Evolutionary conservation across 30 jellyfish, hydroid and myxozoan species (phyloP).

Genomic region (Cassiopea andromeda): DNA sequence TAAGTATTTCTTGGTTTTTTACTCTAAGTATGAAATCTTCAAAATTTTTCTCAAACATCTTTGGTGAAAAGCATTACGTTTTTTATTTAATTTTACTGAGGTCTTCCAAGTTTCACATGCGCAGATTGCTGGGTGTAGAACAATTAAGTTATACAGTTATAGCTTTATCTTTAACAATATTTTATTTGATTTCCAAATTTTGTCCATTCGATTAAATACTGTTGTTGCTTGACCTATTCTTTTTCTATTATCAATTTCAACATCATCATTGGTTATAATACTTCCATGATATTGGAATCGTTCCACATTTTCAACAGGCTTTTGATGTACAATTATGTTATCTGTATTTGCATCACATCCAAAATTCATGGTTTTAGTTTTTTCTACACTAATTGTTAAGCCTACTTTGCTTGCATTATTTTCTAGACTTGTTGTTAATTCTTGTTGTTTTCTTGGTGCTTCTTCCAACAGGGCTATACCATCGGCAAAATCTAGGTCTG

Average conservation of each 20-base stretch:
- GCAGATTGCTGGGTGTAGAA: neutral
- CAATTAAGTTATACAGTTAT: neutral
- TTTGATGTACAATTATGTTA: neutral
- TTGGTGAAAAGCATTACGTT: slow-evolving; percentile 19
- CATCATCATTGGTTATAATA: slow-evolving; percentile 12
- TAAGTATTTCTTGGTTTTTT: slow-evolving; percentile 3
- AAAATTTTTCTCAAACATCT: slow-evolving; percentile 10
- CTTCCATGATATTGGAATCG: slow-evolving; percentile 10
- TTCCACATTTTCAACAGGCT: neutral
- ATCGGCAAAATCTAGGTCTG: slow-evolving; percentile 30
- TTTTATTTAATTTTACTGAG: neutral
- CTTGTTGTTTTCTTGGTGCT: neutral
- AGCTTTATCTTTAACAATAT: neutral
- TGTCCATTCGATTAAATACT: slow-evolving; percentile 4
- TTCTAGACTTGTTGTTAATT: slow-evolving; percentile 1
- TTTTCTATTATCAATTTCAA: neutral
- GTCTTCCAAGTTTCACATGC: slow-evolving; percentile 13
- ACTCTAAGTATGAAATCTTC: slow-evolving; percentile 4
- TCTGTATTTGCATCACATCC: neutral
- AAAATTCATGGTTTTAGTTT: slow-evolving; percentile 5
- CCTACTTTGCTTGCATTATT: neutral
- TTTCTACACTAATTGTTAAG: slow-evolving; percentile 5
- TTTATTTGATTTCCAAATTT: slow-evolving; percentile 2
- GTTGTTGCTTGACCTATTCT: slow-evolving; percentile 21
- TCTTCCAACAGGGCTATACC: slow-evolving; percentile 18